A percentile compares a stretch with the other conserved stretches of the same genome.
These are phyloP conservation scores for Megalops cyprinoides DNA, from an alignment of 2,797 vertebrate genomes.

Conservation along the genomic window DNA sequence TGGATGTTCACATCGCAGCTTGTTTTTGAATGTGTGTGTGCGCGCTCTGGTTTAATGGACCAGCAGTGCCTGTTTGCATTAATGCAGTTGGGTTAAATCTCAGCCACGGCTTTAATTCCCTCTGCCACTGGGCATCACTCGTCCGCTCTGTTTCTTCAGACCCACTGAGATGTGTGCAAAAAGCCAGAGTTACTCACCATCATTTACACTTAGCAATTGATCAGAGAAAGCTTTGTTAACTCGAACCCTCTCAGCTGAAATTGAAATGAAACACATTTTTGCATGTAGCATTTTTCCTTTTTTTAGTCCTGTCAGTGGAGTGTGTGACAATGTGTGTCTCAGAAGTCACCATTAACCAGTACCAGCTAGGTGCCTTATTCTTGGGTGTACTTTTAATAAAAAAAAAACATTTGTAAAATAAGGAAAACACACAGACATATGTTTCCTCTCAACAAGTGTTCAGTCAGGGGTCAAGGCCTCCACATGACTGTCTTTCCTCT, in stretches of 20 bases:
- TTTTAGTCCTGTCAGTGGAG: not conserved
- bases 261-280: not conserved
- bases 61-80: not conserved
- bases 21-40: not conserved
- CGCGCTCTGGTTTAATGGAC: not conserved
- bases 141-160: constrained; percentile 23
- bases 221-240: not conserved
- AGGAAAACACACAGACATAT: not conserved
- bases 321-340: not conserved
- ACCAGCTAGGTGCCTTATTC: too few species aligned
- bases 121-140: constrained; percentile 41
- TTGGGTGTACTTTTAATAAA: not conserved
- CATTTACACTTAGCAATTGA: not conserved
- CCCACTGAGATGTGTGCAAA: constrained; percentile 24
- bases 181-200: not conserved
- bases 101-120: constrained; percentile 10
- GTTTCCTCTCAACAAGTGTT: too few species aligned
- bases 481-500: not conserved
- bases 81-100: not conserved
- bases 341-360: not conserved
- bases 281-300: too few species aligned
- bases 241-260: not conserved
- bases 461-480: not conserved
- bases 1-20: not conserved
- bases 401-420: not conserved